Conservation (phyloP, 2,888 invertebrate species). For the Seira musarum region DNA sequence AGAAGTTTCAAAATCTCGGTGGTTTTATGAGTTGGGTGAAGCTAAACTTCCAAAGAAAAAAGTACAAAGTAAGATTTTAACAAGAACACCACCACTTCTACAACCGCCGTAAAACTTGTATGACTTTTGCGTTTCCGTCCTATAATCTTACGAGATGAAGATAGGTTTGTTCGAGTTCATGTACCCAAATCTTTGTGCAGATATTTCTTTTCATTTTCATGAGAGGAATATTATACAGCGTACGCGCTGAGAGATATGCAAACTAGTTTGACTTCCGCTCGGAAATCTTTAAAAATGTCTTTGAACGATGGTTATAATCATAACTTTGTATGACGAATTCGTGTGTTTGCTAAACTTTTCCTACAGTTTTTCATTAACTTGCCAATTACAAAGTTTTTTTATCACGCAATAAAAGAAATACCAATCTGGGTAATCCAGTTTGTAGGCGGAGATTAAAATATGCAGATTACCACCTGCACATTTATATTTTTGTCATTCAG, state of each 20-base stretch:
- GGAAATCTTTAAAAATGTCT: background rate
- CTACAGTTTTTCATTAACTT: background rate
- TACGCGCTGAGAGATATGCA: background rate
- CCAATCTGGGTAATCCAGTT: background rate
- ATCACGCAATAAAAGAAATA: too few species aligned
- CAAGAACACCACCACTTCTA: background rate
- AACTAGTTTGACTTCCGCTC: conserved; percentile 15
- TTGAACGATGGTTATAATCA: background rate
- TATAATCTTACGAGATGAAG: background rate
- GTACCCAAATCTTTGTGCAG: background rate
- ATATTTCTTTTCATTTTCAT: background rate
- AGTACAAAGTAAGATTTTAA: background rate
- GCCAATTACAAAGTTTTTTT: too few species aligned
- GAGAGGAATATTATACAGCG: background rate
- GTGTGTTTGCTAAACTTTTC: background rate
- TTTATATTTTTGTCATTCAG: background rate
- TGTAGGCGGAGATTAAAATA: conserved; percentile 1
- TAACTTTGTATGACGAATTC: background rate
- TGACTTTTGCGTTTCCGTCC: conserved; percentile 2
- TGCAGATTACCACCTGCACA: conserved; percentile 3
- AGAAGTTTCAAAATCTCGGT: background rate
- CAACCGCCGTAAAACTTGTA: background rate
- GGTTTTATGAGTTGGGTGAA: too few species aligned
- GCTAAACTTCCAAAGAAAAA: background rate
- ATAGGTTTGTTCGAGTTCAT: conserved; percentile 3